Conservation (phyloP, 2,113 vertebrate genomes). For the Corvus moneduloides region DNA sequence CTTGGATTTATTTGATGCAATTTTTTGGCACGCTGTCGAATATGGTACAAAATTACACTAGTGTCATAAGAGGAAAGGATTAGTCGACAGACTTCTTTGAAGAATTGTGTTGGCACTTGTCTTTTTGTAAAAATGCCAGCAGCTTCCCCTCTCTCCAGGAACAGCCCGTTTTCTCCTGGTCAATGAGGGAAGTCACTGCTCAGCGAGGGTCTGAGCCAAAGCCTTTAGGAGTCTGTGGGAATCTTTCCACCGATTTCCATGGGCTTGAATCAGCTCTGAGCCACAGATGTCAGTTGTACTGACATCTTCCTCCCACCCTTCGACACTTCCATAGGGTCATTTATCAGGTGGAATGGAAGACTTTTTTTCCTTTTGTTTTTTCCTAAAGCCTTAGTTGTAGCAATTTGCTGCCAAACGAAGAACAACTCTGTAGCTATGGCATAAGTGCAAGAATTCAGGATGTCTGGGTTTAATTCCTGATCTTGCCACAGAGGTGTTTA, state of each 20-base stretch:
- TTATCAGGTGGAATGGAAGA: neutral
- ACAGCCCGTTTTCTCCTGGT: slow-evolving; percentile 17
- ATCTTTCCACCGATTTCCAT: neutral
- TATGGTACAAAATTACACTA: slow-evolving; percentile 37
- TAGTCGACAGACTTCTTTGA: slow-evolving; percentile 36
- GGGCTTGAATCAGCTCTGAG: neutral
- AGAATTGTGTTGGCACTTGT: slow-evolving; percentile 34
- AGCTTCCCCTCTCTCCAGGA: slow-evolving; percentile 36
- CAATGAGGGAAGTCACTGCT: slow-evolving; percentile 22
- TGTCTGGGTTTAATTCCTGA: neutral
- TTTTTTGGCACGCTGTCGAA: slow-evolving; percentile 25
- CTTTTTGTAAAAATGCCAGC: slow-evolving; percentile 48
- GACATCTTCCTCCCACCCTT: slow-evolving; percentile 33
- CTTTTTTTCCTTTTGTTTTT: neutral
- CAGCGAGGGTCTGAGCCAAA: slow-evolving; percentile 26
- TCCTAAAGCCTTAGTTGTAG: neutral
- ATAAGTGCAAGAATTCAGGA: neutral
- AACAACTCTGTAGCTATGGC: neutral
- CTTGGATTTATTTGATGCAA: slow-evolving; percentile 20
- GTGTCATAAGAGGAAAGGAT: slow-evolving; percentile 47
- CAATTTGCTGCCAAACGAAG: neutral
- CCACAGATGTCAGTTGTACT: neutral
- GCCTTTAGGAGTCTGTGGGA: slow-evolving; percentile 34
- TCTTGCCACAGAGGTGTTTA: neutral
- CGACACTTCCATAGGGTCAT: rapidly evolving